Evolutionary conservation across 2,888 invertebrate genomes (phyloP).

Genomic region (Lycaena phlaeas): DNA sequence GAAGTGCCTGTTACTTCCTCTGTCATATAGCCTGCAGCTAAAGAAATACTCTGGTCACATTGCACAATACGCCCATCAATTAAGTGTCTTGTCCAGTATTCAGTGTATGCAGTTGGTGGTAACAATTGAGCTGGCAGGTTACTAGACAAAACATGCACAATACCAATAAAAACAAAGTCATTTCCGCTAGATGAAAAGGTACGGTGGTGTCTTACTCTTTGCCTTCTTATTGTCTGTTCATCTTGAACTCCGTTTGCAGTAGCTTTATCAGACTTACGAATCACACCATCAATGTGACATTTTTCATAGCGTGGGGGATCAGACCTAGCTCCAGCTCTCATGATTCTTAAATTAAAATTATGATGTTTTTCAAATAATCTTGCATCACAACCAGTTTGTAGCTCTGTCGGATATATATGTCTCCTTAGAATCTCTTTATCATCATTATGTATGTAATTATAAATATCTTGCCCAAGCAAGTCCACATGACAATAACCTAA

Average conservation of each 20-base stretch:
- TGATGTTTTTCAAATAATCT: constrained; percentile 59
- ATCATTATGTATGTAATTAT: constrained; percentile 86
- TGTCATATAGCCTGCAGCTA: constrained; percentile 90
- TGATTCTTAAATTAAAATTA: constrained; percentile 72
- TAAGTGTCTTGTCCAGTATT: constrained; percentile 91
- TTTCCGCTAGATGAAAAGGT: constrained; percentile 73
- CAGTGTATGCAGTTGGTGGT: constrained; percentile 79
- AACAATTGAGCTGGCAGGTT: constrained; percentile 73
- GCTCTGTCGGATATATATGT: constrained; percentile 75
- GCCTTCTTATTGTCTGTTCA: constrained; percentile 64
- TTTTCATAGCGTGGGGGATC: constrained; percentile 81
- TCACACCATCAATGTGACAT: constrained; percentile 78
- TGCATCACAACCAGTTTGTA: constrained; percentile 45
- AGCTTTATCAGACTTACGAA: constrained; percentile 73
- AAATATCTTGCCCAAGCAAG: constrained; percentile 90
- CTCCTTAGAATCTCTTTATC: constrained; percentile 84
- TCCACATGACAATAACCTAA: constrained; percentile 92
- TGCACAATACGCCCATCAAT: constrained; percentile 92
- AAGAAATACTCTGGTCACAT: constrained; percentile 91
- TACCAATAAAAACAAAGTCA: constrained; percentile 79
- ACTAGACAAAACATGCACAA: constrained; percentile 77
- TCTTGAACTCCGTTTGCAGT: constrained; percentile 64
- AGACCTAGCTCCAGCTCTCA: constrained; percentile 79
- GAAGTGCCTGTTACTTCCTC: constrained; percentile 91
- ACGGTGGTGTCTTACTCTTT: constrained; percentile 64